Conservation (phyloP, 1,140 invertebrate species). For the Heliconius eleuchia region DNA sequence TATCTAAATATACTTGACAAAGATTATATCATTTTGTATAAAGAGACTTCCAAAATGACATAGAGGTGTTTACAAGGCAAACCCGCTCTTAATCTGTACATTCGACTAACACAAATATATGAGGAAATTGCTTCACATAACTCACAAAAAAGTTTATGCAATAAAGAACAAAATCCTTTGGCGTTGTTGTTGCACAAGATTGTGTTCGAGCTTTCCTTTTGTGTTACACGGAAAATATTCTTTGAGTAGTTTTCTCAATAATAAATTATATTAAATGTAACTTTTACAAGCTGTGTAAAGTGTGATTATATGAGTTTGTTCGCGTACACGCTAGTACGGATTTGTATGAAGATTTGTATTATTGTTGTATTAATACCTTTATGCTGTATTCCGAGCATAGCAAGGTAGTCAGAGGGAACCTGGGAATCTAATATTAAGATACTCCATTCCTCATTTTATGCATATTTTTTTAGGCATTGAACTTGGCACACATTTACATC, state of each 20-base stretch:
- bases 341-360: background rate
- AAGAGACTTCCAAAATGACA: background rate
- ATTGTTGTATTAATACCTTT: too few relatives aligned
- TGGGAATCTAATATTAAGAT: too few relatives aligned
- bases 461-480: too few relatives aligned
- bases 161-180: constrained; percentile 36
- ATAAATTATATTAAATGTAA: constrained; percentile 11
- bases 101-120: constrained; percentile 33
- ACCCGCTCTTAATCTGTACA: constrained; percentile 23
- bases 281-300: constrained; percentile 17
- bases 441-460: too few relatives aligned
- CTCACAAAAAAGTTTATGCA: constrained; percentile 33
- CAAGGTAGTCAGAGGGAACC: too few relatives aligned
- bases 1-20: background rate
- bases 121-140: constrained; percentile 35
- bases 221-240: constrained; percentile 17
- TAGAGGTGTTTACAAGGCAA: constrained; percentile 27
- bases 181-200: constrained; percentile 28
- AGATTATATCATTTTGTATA: background rate
- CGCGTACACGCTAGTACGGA: background rate
- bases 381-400: too few relatives aligned
- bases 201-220: constrained; percentile 34
- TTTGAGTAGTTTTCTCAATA: background rate
- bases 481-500: too few relatives aligned
- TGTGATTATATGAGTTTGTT: constrained; percentile 29